Base-by-base conservation (phyloP, 2,113 vertebrate genomes). In the Eidolon helvum region DNA sequence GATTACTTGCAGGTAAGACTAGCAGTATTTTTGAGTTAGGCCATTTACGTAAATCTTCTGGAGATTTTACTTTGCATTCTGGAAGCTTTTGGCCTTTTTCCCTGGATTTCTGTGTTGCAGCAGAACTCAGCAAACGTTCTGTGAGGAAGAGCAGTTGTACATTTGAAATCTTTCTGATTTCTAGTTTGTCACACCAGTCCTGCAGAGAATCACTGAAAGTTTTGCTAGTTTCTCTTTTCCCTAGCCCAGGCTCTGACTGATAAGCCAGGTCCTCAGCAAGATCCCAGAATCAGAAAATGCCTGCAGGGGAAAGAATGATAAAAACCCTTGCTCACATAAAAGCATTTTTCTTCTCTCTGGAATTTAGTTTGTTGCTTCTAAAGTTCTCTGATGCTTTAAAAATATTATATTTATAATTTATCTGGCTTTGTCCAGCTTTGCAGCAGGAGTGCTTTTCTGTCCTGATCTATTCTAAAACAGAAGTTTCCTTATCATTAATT, bases 301-400 rank as follows among this genome's bases (percentile, higher is more conserved):
- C 86, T 28, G 7, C 7, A 19, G 11, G 18, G 59, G 12, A 89
- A 78, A 80, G 88, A 90, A 78, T 80, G 38, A 66, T 45, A 83
- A 96, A 87, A 95, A 63, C 14, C 19, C 10, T 93, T 61, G 35
- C 26, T 94, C 53, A 71, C 35, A 71, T 48, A 5, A 61, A 92
- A 77, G 50, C 59, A 5, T 33, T 43, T 85, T 84, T 66, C 87
- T 77, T 93, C 48, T 87, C 91, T 69, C 50, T 92, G 26, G 33
- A 93, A 82, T 93, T 95, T 66, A 75, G n/a, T 72, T 88, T 78
- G 35, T 79, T 96, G 83, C 38, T 82, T 96, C 82, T 91, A 8
- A 91, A 94, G 53, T 91, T 96, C 59, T 57, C 43, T 50, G 48
- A 57, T 63, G 57, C 22, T 89, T 93, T 78, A 38, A 50, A 96